phyloP scores from a whole-genome alignment of 1,140 invertebrate genomes.

The Wasmannia auropunctata region DNA sequence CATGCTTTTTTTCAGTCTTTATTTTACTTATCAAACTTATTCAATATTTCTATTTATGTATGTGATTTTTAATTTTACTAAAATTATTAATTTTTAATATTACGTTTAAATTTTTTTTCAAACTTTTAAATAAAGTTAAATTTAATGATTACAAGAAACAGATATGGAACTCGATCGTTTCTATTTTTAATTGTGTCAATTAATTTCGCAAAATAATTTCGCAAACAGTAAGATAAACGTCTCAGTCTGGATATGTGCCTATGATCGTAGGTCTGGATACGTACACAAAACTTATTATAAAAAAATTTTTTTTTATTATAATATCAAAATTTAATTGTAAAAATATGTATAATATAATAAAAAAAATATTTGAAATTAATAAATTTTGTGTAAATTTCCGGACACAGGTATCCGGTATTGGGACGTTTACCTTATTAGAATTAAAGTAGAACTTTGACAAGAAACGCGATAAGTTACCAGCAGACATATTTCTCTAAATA shows the following conservation, averaged over 20 bases:
- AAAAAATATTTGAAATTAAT: too few species aligned
- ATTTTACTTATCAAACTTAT: background rate
- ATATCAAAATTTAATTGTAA: too few species aligned
- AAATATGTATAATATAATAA: too few species aligned
- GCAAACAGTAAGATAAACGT: too few species aligned
- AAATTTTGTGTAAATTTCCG: too few species aligned
- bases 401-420: too few species aligned
- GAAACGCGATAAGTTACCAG: background rate
- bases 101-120: background rate
- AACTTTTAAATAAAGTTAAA: background rate
- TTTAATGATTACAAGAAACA: background rate
- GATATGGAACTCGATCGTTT: background rate
- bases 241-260: too few species aligned
- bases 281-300: too few species aligned
- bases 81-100: background rate
- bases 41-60: too few species aligned
- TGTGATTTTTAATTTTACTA: background rate
- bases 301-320: too few species aligned
- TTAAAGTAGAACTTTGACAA: background rate
- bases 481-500: slow-evolving; percentile 23
- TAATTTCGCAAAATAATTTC: background rate
- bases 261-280: too few species aligned
- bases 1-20: background rate
- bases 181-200: background rate
- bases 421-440: too few species aligned